These are phyloP conservation scores for Dreissena polymorpha DNA, from an alignment of 1,140 invertebrate genomes.

Conservation along the genomic window DNA sequence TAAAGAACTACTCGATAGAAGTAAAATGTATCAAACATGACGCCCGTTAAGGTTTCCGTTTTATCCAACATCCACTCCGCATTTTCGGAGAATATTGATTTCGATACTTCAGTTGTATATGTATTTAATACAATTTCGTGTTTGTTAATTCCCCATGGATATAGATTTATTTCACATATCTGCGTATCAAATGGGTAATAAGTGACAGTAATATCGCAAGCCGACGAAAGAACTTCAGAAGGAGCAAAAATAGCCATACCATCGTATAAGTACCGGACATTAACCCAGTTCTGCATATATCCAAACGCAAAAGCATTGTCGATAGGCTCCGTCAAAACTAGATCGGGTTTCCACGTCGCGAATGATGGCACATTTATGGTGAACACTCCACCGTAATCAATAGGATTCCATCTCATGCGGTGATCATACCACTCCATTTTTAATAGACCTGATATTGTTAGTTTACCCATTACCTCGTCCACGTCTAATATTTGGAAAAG, in stretches of 20 bases:
- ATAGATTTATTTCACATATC: constrained; percentile 5
- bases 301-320: constrained; percentile 45
- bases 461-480: constrained; percentile 45
- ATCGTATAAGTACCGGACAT: too few species aligned
- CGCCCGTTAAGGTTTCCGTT: not conserved
- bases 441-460: constrained; percentile 40
- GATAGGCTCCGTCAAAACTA: constrained; percentile 36
- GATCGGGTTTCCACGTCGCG: constrained; percentile 56
- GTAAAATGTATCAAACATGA: not conserved
- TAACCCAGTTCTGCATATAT: constrained; percentile 21
- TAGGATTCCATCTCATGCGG: constrained; percentile 45
- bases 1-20: not conserved
- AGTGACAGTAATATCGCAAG: constrained; percentile 14
- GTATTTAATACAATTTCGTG: constrained; percentile 2
- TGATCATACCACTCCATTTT: constrained; percentile 40
- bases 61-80: not conserved
- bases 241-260: too few species aligned
- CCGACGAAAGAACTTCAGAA: not conserved
- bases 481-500: constrained; percentile 40
- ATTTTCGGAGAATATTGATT: not conserved
- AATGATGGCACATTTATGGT: constrained; percentile 9
- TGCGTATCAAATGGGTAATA: constrained; percentile 26
- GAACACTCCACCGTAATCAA: constrained; percentile 22
- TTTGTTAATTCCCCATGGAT: constrained; percentile 6
- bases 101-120: too few species aligned